Percentiles rank a stretch among this genome's conserved stretches.
phyloP scores from a whole-genome alignment of 2,113 vertebrate species.

The Sisor rabdophorus region DNA sequence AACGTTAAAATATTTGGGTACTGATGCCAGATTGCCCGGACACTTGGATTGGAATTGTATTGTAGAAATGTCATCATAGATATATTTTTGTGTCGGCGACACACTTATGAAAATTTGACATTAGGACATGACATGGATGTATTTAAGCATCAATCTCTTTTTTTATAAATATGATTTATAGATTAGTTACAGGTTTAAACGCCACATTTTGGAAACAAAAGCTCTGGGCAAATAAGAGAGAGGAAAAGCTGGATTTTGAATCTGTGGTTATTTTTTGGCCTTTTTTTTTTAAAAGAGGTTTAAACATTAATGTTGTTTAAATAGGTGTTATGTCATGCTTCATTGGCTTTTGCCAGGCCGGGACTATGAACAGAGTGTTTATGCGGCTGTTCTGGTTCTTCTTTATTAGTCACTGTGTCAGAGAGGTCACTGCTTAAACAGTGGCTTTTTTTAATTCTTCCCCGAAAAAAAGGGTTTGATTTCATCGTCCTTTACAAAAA shows the following conservation, averaged over 20 bases:
- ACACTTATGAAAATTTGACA: background rate
- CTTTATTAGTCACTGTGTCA: background rate
- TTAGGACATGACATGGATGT: background rate
- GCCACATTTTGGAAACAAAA: slow-evolving; percentile 6
- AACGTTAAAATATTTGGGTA: background rate
- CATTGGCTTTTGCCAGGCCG: background rate
- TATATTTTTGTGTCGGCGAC: background rate
- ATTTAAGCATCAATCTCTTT: background rate
- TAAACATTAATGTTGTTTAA: slow-evolving; percentile 24
- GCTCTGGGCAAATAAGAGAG: background rate
- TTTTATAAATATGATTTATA: background rate
- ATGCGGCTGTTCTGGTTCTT: background rate
- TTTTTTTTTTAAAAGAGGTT: background rate
- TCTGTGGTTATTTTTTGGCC: background rate
- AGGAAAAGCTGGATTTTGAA: slow-evolving; percentile 1
- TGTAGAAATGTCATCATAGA: background rate
- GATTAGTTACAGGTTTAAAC: slow-evolving; percentile 7
- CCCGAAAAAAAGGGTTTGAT: slow-evolving; percentile 10
- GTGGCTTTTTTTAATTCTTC: background rate
- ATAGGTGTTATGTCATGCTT: slow-evolving; percentile 19
- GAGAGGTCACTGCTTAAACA: background rate
- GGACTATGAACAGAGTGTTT: slow-evolving; percentile 21
- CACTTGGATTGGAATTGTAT: background rate
- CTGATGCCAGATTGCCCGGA: background rate
- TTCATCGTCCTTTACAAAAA: slow-evolving; percentile 19